Evolutionary conservation across 2,888 invertebrate species (phyloP), one percentile per base, ranked within the genome.

Genomic region (Cerastoderma edule): DNA sequence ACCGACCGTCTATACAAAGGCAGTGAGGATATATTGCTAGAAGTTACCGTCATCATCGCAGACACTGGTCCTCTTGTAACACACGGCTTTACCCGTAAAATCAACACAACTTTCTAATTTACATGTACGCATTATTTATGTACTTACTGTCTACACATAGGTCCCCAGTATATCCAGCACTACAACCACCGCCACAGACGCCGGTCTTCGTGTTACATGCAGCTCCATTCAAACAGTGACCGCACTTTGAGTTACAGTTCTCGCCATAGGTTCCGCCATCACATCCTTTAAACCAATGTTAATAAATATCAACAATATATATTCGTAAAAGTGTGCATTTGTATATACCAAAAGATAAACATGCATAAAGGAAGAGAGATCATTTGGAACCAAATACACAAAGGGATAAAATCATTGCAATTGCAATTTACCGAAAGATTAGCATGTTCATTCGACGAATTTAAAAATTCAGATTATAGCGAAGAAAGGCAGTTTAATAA

Each of bases 91-190:
- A n/a, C n/a, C n/a, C n/a, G n/a, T n/a, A n/a, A n/a, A n/a, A n/a
- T n/a, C n/a, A n/a, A n/a, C n/a, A n/a, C n/a, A n/a, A n/a, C n/a
- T n/a, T n/a, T n/a, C n/a, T n/a, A n/a, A n/a, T n/a, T n/a, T n/a
- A n/a, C n/a, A n/a, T n/a, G n/a, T n/a, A n/a, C n/a, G n/a, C 39
- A 39, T 39, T 39, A 10, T 8, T 39, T 8, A 16, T 10, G 8
- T 10, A 53, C 53, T 53, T 53, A 53, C 53, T n/a, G 3, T 19
- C 24, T 24, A 53, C 71, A 75, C 87, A 87, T 32, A 72, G 72
- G 35, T 63, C 53, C 1, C 83, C 84, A 27, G 74, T 69, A 85
- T 86, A 87, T 1, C 87, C 87, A 27, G 82, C 72, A 56, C 83
- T 77, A 75, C 87, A 87, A 30, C 85, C 83, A 19, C 56, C 66